Percentiles rank a stretch among this genome's conserved stretches.
These are phyloP conservation scores for Cydia fagiglandana DNA, from an alignment of 1,140 invertebrate genomes.

Conservation along the genomic window DNA sequence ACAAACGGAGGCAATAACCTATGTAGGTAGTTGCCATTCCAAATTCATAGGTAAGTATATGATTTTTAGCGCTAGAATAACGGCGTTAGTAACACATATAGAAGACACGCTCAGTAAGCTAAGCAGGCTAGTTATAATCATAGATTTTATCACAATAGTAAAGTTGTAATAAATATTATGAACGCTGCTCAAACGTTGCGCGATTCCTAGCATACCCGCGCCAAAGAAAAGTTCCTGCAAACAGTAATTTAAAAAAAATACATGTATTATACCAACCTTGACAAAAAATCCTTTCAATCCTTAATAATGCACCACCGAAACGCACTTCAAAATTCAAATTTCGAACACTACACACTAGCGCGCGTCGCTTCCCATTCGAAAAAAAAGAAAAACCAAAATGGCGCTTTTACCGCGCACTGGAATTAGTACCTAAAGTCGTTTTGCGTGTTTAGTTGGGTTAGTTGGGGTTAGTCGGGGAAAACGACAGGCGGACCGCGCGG, in stretches of 20 bases:
- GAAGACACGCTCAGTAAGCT: not conserved
- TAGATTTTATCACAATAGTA: conserved; percentile 16
- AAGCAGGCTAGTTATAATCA: conserved; percentile 13
- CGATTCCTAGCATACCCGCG: not conserved
- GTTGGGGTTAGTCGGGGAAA: conserved; percentile 49
- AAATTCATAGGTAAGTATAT: not conserved
- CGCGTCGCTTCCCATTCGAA: conserved; percentile 49
- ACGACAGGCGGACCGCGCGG: conserved; percentile 78
- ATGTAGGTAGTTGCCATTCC: not conserved
- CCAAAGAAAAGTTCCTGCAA: not conserved
- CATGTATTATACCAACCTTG: conserved; percentile 49
- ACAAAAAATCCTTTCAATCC: conserved; percentile 59
- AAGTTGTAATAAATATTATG: not conserved
- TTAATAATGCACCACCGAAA: conserved; percentile 53
- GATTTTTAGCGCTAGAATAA: not conserved
- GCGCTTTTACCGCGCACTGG: conserved; percentile 38
- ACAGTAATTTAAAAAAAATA: not conserved
- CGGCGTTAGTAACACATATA: not conserved
- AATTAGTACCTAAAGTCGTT: conserved; percentile 32
- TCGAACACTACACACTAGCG: conserved; percentile 44
- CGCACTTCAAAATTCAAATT: conserved; percentile 51
- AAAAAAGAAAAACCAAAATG: conserved; percentile 42
- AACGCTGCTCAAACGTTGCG: not conserved
- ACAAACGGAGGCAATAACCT: not conserved
- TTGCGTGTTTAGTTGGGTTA: conserved; percentile 47